Conservation (phyloP, 2,888 invertebrate species). For the Lithophane semibrunnea region DNA sequence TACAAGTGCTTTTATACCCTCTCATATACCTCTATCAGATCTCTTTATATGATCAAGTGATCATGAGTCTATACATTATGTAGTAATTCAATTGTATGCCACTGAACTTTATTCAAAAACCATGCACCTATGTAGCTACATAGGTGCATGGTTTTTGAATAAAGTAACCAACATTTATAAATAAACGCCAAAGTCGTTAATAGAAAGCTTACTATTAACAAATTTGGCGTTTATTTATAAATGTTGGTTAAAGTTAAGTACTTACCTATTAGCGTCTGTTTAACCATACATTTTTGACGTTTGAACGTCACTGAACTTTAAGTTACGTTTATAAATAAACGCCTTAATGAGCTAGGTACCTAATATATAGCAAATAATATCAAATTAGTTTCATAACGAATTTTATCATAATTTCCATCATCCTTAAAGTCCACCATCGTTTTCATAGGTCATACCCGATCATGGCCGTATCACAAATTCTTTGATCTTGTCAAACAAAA, state of each 20-base stretch:
- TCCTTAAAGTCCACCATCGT: too few relatives aligned
- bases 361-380: neutral
- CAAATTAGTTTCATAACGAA: neutral
- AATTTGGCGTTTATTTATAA: too few relatives aligned
- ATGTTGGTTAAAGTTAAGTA: too few relatives aligned
- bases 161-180: too few relatives aligned
- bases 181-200: too few relatives aligned
- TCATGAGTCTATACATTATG: neutral
- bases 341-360: neutral
- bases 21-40: neutral
- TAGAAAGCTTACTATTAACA: neutral
- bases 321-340: too few relatives aligned
- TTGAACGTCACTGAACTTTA: too few relatives aligned
- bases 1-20: neutral
- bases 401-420: neutral
- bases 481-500: slow-evolving; percentile 13
- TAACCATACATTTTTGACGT: too few relatives aligned
- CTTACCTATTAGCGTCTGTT: too few relatives aligned
- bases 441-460: neutral
- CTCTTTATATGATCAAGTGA: neutral
- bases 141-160: too few relatives aligned
- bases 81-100: neutral
- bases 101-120: neutral
- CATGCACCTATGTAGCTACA: neutral
- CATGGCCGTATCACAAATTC: neutral